A percentile compares a stretch with the other conserved stretches of the same genome.
Evolutionary conservation across 30 jellyfish, hydroid and myxozoan species (phyloP).

Genomic region (Turritopsis rubra): DNA sequence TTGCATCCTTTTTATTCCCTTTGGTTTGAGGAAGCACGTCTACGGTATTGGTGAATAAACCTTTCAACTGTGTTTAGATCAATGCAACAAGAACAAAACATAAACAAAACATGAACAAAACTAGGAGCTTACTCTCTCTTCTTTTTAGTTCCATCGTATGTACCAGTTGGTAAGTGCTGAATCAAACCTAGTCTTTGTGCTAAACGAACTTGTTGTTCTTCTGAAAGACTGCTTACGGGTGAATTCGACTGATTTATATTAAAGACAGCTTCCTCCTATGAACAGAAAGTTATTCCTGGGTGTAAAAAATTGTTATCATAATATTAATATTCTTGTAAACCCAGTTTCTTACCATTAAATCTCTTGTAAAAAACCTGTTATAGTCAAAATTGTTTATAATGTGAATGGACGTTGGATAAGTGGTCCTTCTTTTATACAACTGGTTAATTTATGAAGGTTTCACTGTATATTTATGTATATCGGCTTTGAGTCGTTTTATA

Average conservation of each 20-base stretch:
- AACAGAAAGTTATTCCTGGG: not conserved
- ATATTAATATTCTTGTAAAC: too few species aligned
- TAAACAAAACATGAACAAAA: not conserved
- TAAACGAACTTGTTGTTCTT: conserved; percentile 72
- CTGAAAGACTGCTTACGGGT: conserved; percentile 33
- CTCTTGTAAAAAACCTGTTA: too few species aligned
- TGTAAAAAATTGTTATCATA: not conserved
- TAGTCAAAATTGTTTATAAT: too few species aligned
- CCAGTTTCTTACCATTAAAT: too few species aligned
- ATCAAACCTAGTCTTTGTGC: conserved; percentile 85
- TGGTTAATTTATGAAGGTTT: too few species aligned
- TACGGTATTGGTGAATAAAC: not conserved
- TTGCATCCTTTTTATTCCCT: too few species aligned
- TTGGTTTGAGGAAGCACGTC: too few species aligned
- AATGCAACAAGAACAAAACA: too few species aligned
- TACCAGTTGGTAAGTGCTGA: conserved; percentile 75
- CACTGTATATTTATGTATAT: too few species aligned
- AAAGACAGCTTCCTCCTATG: conserved; percentile 60
- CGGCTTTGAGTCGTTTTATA: too few species aligned
- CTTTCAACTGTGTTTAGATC: not conserved
- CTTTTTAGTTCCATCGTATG: conserved; percentile 82
- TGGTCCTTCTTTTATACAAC: too few species aligned
- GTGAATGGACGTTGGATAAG: too few species aligned
- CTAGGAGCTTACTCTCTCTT: conserved; percentile 52
- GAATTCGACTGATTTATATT: conserved; percentile 48